phyloP scores from a whole-genome alignment of 2,113 vertebrate genomes.

The Gyps fulvus region DNA sequence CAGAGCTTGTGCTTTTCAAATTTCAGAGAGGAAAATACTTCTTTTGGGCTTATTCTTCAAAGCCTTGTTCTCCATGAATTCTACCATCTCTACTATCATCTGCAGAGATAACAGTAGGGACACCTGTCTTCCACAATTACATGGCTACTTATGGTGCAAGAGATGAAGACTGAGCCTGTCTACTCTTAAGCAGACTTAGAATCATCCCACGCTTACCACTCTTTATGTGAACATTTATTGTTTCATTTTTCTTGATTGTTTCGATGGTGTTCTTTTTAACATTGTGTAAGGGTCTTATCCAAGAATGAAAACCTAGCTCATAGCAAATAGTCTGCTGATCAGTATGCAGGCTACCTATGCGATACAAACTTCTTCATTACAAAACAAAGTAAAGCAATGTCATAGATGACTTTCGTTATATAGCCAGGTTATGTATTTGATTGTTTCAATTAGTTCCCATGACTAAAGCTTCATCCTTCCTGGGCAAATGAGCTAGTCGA shows the following conservation, averaged over 20 bases:
- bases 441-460: not conserved
- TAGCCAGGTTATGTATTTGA: not conserved
- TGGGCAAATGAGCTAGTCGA: not conserved
- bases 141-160: not conserved
- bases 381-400: not conserved
- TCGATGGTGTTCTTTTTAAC: not conserved
- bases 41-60: not conserved
- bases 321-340: not conserved
- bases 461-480: not conserved
- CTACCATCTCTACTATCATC: not conserved
- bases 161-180: not conserved
- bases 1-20: not conserved
- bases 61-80: not conserved
- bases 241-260: not conserved
- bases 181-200: not conserved
- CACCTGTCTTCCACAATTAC: not conserved
- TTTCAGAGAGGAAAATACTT: not conserved
- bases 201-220: not conserved
- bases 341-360: not conserved
- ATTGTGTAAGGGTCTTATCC: not conserved
- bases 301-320: not conserved
- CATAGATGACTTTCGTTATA: not conserved
- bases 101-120: not conserved
- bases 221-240: not conserved
- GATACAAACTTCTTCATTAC: not conserved